Conservation (phyloP, 2,797 vertebrate species). For the Sorex maritimensis region DNA sequence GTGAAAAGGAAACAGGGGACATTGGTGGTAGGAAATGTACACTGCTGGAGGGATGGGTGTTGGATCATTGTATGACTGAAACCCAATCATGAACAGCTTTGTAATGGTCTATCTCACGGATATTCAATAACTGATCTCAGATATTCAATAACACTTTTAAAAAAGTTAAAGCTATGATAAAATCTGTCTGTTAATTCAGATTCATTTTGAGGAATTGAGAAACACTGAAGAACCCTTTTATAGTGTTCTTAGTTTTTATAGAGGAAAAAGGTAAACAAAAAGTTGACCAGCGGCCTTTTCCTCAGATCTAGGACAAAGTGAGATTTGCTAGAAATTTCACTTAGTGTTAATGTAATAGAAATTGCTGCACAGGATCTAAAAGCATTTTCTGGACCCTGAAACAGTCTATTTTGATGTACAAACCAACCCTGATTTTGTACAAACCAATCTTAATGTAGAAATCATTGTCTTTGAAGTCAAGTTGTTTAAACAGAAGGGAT, state of each 20-base stretch:
- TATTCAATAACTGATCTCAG: too few species aligned
- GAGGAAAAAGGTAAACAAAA: not conserved
- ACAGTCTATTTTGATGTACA: not conserved
- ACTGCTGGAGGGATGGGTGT: too few species aligned
- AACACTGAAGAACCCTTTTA: not conserved
- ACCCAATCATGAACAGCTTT: too few species aligned
- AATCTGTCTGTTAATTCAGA: not conserved
- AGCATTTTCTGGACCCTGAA: not conserved
- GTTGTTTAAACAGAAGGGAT: not conserved
- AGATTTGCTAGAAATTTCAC: not conserved
- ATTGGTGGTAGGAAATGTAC: too few species aligned
- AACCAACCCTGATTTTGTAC: not conserved
- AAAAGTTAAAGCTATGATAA: too few species aligned
- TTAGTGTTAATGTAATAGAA: slow-evolving; percentile 7
- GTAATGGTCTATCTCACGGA: too few species aligned
- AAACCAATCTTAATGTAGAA: not conserved
- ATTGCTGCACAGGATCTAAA: not conserved
- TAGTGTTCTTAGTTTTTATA: not conserved
- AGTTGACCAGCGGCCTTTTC: not conserved
- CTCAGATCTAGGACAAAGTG: not conserved
- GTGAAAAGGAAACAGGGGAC: too few species aligned
- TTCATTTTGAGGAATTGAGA: not conserved
- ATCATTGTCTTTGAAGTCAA: not conserved
- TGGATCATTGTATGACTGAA: too few species aligned
- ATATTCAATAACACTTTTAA: too few species aligned